Evolutionary conservation across 2,888 invertebrate species (phyloP), one percentile per base, ranked within the genome.

Genomic region (Oscheius onirici): DNA sequence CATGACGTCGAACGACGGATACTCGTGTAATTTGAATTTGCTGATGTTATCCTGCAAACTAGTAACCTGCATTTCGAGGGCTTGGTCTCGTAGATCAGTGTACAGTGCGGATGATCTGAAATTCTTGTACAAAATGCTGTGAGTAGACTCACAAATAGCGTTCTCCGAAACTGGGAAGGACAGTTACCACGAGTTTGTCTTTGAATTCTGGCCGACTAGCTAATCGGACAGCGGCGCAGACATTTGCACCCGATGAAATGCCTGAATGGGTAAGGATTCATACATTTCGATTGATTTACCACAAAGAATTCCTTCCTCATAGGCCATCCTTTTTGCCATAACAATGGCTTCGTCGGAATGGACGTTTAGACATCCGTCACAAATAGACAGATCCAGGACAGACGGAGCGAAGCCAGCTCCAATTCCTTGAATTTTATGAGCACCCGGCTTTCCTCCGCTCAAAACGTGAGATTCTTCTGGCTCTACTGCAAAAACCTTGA

Each of bases 381-480:
- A 84, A 44, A 84, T 71, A 10, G 76, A 69, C 2, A 76, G 78
- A 60, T 86, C 75, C 24, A 86, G 71, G 2, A 84, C 79, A 1
- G 63, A 57, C 5, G 86, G 86, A 15, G 78, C 79, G 60, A 86
- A 84, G 17, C 86, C 86, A n/a, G 86, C 84, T 28, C 86, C 86
- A 44, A 86, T 76, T 24, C 85, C 83, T 65, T 86, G 86, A 70
- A 86, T 86, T 71, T 85, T 85, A 74, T 86, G 86, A 22, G 86
- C 75, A 20, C 84, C 83, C 1, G 84, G 73, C 43, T 78, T 76
- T 28, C 69, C 60, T 28, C 86, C 86, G 44, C 77, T 78, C 43
- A 86, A 73, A 57, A 86, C 81, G 0, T 84, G 77, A 1, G 81
- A 79, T 71, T 86, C 86, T 40, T 84, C 83, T 1, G 86, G 86